These are phyloP conservation scores for Cichladusa arquata DNA, from an alignment of 2,113 vertebrate species.

Conservation along the genomic window DNA sequence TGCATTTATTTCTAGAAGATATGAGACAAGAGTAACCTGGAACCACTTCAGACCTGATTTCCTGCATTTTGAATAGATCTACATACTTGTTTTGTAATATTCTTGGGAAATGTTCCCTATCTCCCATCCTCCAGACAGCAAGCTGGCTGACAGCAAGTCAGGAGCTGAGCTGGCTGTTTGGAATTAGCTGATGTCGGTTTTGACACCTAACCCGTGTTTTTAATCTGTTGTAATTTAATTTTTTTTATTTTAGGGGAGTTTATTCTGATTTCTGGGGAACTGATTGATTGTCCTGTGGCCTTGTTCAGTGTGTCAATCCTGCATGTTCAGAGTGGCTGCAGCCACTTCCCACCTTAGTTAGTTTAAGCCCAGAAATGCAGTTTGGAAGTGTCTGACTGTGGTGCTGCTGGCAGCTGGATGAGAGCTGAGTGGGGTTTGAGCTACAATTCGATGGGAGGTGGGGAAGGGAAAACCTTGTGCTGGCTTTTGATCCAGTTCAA, in stretches of 20 bases:
- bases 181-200: neutral
- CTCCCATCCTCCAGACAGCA: neutral
- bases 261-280: neutral
- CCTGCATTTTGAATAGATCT: neutral
- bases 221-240: neutral
- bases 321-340: neutral
- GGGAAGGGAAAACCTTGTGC: neutral
- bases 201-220: neutral
- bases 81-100: conserved; percentile 14
- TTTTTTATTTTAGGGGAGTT: neutral
- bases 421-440: neutral
- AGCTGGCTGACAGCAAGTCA: neutral
- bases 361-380: neutral
- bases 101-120: neutral
- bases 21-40: neutral
- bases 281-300: conserved; percentile 23
- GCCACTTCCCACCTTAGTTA: neutral
- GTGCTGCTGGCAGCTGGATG: neutral
- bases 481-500: conserved; percentile 14
- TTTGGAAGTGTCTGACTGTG: neutral
- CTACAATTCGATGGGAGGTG: neutral
- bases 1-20: neutral
- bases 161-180: neutral
- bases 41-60: neutral
- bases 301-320: neutral